Evolutionary conservation across 2,888 invertebrate genomes (phyloP).

Genomic region (Cantharis rustica): DNA sequence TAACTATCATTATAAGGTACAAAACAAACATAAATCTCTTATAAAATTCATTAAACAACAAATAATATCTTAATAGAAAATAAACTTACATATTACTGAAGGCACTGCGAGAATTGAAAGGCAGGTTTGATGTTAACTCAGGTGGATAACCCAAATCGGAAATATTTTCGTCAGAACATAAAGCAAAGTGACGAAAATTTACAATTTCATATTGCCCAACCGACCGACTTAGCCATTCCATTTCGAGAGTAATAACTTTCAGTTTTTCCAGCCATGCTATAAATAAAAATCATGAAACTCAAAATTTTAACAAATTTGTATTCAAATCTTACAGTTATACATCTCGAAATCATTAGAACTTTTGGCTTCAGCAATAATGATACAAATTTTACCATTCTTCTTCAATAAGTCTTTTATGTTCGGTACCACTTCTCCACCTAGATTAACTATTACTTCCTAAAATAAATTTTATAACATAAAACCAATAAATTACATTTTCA

Average conservation of each 20-base stretch:
- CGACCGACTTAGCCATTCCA: slow-evolving; percentile 52
- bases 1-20: not conserved
- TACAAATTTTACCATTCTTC: slow-evolving; percentile 40
- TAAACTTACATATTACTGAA: not conserved
- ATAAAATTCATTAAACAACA: not conserved
- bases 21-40: not conserved
- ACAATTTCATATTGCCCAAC: slow-evolving; percentile 49
- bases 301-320: not conserved
- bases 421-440: slow-evolving; percentile 45
- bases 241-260: slow-evolving; percentile 49
- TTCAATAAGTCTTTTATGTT: slow-evolving; percentile 36
- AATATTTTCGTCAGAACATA: slow-evolving; percentile 47
- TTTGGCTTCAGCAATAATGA: slow-evolving; percentile 49
- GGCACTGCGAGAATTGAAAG: slow-evolving; percentile 24
- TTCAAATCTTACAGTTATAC: slow-evolving; percentile 45
- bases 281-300: slow-evolving; percentile 18
- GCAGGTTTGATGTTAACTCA: slow-evolving; percentile 40
- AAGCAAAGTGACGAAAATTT: slow-evolving; percentile 46
- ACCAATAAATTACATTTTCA: not conserved
- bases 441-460: slow-evolving; percentile 42
- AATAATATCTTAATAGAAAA: not conserved
- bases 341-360: slow-evolving; percentile 44
- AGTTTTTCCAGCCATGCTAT: slow-evolving; percentile 49
- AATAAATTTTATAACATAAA: slow-evolving; percentile 10
- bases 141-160: slow-evolving; percentile 48